Base-by-base conservation (phyloP, 92 coral and sea anemone genomes). In the Bergia sp. region DNA sequence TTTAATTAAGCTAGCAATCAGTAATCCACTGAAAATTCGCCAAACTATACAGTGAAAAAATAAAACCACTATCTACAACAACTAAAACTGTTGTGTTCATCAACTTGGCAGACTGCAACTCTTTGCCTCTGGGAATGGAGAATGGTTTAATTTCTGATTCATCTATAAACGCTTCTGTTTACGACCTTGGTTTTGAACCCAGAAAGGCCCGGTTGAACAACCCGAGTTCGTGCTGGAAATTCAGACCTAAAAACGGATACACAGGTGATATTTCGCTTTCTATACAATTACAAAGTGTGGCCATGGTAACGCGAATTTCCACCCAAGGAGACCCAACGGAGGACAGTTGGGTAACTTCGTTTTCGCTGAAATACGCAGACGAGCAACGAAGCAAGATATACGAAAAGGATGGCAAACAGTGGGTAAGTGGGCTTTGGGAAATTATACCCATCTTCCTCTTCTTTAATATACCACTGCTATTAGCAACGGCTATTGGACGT, bases 171-270 rank as follows among this genome's bases (percentile, higher is more conserved):
- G 93, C 98, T 8, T 85, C 92, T 5, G 88, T 91, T 1, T 79
- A 82, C 87, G 72, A 39, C 64, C 37, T 13, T 4, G 87, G 92
- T 47, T 67, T 86, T 64, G 80, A 90, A 45, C 98, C 98, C 1
- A 73, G 86, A 37, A 92, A 93, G 37, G 98, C 90, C 79, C 80
- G 98, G 80, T 83, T 95, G n/a, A 69, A 67, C 87, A 83, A 83
- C 73, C 87, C 87, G 5, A 69, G 13, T 7, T 83, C 77, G 0
- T 83, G 87, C 58, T 83, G 87, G 87, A 83, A 66, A 29, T 7
- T 37, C 1, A 82, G 7, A 15, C 10, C 29, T n/a, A 55, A 15
- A n/a, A 18, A 7, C 37, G 40, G 61, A 67, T 0, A 18, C 21
- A 10, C 0, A 67, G 42, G 23, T 15, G 21, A 44, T 2, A 29